phyloP scores from a whole-genome alignment of 2,113 vertebrate genomes.

The Saguinus midas region DNA sequence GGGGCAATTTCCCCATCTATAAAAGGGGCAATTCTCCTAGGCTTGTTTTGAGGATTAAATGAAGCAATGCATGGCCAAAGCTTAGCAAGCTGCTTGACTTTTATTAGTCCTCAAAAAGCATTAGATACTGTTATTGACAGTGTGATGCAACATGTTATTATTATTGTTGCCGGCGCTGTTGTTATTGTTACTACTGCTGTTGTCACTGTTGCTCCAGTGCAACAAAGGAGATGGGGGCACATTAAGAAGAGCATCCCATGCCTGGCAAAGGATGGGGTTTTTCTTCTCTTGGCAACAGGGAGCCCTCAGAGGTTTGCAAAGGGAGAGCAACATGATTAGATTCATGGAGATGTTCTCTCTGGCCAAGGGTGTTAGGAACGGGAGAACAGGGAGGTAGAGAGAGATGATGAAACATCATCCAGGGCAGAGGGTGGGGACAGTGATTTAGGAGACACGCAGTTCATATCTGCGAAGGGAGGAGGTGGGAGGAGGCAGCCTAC shows the following conservation, averaged over 20 bases:
- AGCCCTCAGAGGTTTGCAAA: not conserved
- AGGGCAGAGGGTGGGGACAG: not conserved
- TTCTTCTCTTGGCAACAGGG: not conserved
- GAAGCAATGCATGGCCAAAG: not conserved
- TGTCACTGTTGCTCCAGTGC: not conserved
- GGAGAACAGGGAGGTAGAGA: not conserved
- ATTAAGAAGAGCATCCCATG: not conserved
- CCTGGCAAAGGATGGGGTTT: not conserved
- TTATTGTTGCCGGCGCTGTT: not conserved
- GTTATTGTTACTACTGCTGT: not conserved
- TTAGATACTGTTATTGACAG: rapidly evolving
- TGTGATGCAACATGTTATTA: rapidly evolving
- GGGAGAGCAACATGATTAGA: not conserved
- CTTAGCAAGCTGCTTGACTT: not conserved
- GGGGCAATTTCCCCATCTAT: not conserved
- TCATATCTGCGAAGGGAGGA: not conserved
- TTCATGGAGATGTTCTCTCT: not conserved
- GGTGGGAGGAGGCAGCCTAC: not conserved
- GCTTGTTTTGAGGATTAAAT: not conserved
- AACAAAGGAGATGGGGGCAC: not conserved
- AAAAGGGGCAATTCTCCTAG: not conserved
- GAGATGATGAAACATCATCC: not conserved
- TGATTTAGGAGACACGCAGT: not conserved
- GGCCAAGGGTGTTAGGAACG: not conserved
- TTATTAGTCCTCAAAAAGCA: not conserved